Evolutionary conservation across 1,140 invertebrate species (phyloP), one percentile per base, ranked within the genome.

Genomic region (Tetranychus urticae): DNA sequence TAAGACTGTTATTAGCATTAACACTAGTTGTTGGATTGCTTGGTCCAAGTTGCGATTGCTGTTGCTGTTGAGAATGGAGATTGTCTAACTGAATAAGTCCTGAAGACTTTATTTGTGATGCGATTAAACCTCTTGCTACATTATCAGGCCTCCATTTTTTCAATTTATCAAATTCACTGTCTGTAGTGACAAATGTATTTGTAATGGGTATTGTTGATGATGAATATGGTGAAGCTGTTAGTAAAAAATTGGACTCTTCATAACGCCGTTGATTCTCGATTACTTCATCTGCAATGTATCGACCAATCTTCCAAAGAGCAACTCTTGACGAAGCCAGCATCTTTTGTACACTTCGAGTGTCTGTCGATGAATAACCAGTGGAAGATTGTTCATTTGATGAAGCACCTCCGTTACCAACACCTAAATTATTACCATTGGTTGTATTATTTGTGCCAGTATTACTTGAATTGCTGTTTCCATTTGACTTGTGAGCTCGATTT

Each of bases 201-300:
- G 5, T 10, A 10, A 23, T 39, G 23, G 56, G n/a, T n/a, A 36
- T 57, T 57, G 56, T 23, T 45, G 56, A 57, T 2, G 34, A 35
- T 35, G 56, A 57, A 23, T 45, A 39, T 23, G 50, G 5, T 7
- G 50, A 56, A 10, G 35, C n/a, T 2, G 23, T 2, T 23, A 39
- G 58, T 45, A 36, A 10, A 45, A 13, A 46, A 50, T 33, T 46
- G 12, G 55, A 7, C 10, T 55, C 39, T n/a, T 57, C 42, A 46
- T 59, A 36, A 45, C 63, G 67, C 65, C 66, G 67, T 59, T 67
- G 67, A 48, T 56, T 65, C 62, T 71, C 70, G 56, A 69, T 56
- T 13, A 69, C 67, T 66, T 73, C 71, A 35, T 73, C 71, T 23
- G 71, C 71, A 42, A 73, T 72, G 61, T 71, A 70, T 59, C 69